Evolutionary conservation across 2,113 vertebrate genomes (phyloP), one percentile per base, ranked within the genome.

Genomic region (Sinocyclocheilus anshuiensis): DNA sequence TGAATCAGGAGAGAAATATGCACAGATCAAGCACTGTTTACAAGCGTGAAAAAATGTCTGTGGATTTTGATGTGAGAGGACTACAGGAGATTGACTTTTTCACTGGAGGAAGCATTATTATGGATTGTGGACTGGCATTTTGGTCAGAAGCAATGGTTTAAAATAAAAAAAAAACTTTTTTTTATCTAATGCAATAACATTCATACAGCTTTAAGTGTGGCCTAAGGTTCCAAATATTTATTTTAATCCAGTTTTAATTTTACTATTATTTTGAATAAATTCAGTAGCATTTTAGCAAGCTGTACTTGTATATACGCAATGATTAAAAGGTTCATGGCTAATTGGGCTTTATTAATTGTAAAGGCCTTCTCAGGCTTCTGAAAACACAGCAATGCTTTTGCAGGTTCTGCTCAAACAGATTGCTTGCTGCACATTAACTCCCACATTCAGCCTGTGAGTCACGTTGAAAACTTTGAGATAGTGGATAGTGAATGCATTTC

Each of bases 361-460:
- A 29, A 67, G 1, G 20, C 55, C 29, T 61, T 16, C 10, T 57
- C 24, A 11, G 50, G 1, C 45, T 77, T 79, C 53, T 79, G 12
- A 22, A 55, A n/a, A 57, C 24, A 77, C 15, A 57, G 50, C 12
- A 0, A 80, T 42, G 12, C 18, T 80, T 79, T 79, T 0, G 4
- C 55, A 33, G 13, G 50, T 78, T 78, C 50, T 57, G 76, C 26
- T 55, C 16, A 78, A 36, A 57, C n/a, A 65, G 61, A 81, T 67
- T 48, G 79, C 33, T 55, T 55, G 26, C 77, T 59, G 55, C 6
- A 39, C 55, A 42, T 24, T 22, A 26, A 65, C 59, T 81, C 42
- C 77, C 77, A 67, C 79, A 48, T 67, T 81, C 36, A 81, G 5
- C 79, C 48, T n/a, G 77, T n/a, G 33, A 29, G 22, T 81, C 78